These are phyloP conservation scores for Halcyon badia DNA, from an alignment of 2,797 vertebrate species.

Conservation along the genomic window DNA sequence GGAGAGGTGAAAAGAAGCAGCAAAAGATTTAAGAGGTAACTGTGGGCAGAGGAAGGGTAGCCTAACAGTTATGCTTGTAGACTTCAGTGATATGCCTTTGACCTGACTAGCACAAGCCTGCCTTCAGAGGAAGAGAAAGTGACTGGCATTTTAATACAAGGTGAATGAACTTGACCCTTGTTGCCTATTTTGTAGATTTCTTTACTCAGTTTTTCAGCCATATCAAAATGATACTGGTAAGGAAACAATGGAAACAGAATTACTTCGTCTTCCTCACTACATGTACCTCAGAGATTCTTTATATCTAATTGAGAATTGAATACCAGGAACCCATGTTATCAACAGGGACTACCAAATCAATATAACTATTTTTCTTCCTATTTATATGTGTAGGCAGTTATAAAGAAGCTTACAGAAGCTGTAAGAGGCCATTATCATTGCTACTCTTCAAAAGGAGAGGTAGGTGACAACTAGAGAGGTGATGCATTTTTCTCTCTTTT, in stretches of 20 bases:
- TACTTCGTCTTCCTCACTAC: background rate
- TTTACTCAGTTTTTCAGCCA: background rate
- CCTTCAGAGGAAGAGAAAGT: background rate
- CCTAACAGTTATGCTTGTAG: background rate
- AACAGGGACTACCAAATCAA: background rate
- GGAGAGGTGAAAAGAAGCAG: background rate
- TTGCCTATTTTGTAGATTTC: background rate
- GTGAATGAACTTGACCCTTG: background rate
- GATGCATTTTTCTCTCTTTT: background rate
- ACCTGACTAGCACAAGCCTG: background rate
- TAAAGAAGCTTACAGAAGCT: slow-evolving; percentile 78
- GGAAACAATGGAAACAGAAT: background rate
- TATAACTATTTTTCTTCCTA: background rate
- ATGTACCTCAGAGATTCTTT: background rate
- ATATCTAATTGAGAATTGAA: background rate
- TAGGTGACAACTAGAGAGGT: slow-evolving; percentile 27
- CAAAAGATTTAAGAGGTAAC: background rate
- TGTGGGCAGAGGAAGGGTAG: background rate
- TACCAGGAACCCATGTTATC: background rate
- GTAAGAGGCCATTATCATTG: slow-evolving; percentile 78
- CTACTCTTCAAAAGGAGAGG: slow-evolving; percentile 76
- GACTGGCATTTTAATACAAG: background rate
- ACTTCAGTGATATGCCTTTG: background rate
- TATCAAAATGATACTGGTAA: background rate
- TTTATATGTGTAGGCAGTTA: slow-evolving; percentile 50